Evolutionary conservation across 2,888 invertebrate species (phyloP), one percentile per base, ranked within the genome.

Genomic region (Desoria tigrina): DNA sequence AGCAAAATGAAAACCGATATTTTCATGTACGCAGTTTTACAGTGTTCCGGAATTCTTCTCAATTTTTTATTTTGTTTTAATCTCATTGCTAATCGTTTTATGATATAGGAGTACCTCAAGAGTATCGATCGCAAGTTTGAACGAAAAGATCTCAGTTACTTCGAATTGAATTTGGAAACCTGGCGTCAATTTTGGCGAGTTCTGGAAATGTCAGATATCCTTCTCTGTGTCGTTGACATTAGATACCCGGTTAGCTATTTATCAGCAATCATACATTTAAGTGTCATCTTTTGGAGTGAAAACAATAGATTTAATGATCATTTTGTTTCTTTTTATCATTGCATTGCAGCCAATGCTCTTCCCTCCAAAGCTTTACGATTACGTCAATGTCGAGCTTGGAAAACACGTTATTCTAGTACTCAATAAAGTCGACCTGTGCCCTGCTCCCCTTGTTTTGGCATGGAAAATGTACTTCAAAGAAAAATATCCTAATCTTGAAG

Each of bases 111-210:
- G 76, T 95, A 93, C 79, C 79, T 93, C 16, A 85, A 86, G 64
- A 79, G 80, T 0, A 81, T 94, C 7, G 86, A 89, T 75, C 81
- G 84, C 6, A 84, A 85, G 0, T 86, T 85, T 66, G 81, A 84
- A 23, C 83, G 84, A 78, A 83, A 85, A 65, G 84, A 87, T 3
- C 81, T 94, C 70, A 92, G 94, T 56, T 90, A 92, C 77, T 94
- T 94, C 80, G 96, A 97, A 79, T 80, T 95, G 66, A 97, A 97
- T 82, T 81, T 97, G 74, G 96, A 97, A 82, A 96, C 96, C 0
- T 97, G 96, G 96, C 82, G 96, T 16, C 97, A 97, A 77, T 80
- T 97, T 69, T 97, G 97, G 97, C 82, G 97, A 45, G 96, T 97
- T 0, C 78, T 94, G 6, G 97, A 97, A 81, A 92, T 95, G 86